Evolutionary conservation across 2,113 vertebrate genomes (phyloP).

Genomic region (Sarotherodon lohbergeri): DNA sequence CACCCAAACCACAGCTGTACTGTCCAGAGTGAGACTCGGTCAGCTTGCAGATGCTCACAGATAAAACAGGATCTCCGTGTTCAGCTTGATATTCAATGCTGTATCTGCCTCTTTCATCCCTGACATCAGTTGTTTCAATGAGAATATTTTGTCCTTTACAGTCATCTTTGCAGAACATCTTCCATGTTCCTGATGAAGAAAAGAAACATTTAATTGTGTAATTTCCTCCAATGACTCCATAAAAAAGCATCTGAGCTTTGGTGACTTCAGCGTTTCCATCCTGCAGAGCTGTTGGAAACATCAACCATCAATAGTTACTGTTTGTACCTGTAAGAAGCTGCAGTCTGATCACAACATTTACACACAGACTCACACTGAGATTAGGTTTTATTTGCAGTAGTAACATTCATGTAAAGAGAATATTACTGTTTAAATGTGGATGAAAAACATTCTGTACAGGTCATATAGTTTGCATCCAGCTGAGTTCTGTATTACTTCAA

Average conservation of each 20-base stretch:
- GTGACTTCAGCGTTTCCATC: not conserved
- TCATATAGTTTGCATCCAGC: too few species aligned
- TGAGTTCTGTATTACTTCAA: too few species aligned
- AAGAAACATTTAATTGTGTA: not conserved
- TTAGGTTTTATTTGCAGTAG: too few species aligned
- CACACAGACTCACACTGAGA: too few species aligned
- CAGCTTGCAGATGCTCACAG: not conserved
- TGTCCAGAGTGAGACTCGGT: not conserved
- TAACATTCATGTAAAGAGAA: too few species aligned
- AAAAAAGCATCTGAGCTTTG: not conserved
- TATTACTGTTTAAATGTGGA: too few species aligned
- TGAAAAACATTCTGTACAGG: too few species aligned
- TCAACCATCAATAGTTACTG: too few species aligned
- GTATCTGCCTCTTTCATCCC: not conserved
- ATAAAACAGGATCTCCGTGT: not conserved
- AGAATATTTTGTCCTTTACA: not conserved
- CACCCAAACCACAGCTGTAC: not conserved
- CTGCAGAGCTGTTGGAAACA: not conserved
- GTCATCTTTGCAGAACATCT: not conserved
- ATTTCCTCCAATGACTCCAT: not conserved
- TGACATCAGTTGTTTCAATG: not conserved
- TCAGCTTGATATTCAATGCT: too few species aligned
- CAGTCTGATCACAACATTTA: too few species aligned
- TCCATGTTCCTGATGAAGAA: too few species aligned
- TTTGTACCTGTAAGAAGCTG: too few species aligned